Base-by-base conservation (phyloP, 2,797 vertebrate species). In the Pygocentrus nattereri region DNA sequence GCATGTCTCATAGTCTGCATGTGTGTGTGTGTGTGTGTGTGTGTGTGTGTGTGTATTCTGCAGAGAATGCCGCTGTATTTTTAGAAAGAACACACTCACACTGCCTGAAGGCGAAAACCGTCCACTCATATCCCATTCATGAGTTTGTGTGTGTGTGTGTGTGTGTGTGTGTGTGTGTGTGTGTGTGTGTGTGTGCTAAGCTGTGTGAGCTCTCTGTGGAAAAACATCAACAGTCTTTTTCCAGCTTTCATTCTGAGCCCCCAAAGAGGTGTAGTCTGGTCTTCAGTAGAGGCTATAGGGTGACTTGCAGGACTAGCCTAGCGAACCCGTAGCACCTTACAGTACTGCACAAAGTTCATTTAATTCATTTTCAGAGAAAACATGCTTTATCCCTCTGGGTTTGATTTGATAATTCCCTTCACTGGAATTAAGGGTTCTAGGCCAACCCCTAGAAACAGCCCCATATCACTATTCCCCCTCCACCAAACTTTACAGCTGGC, bases 31-130 rank as follows among this genome's bases (percentile, higher is more conserved):
- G 11, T 44, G 41, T 54, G 50, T 54, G 50, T 21, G 50, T 54
- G 54, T 50, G 27, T 30, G 25, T 79, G 81, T 50, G 64, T 52
- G 50, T 81, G n/a, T 15, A 7, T 38, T 74, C 71, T 38, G 61
- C 23, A 78, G 67, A 76, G 72, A 79, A 76, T 41, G 50, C 27
- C 49, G 15, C 56, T 76, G 77, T 79, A 82, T 85, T 79, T 85
- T 85, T 79, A 79, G 80, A 85, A 74, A 49, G 61, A 62, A 56
- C 75, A 74, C 31, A 27, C 54, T 54, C 79, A 58, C 67, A 82
- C 16, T 8, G 58, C 65, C 74, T 50, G 27, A 72, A 76, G 77
- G 56, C 49, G 62, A 74, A 78, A 65, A 73, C 80, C 52, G 72
- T 68, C 77, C 65, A 76, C 74, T 79, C 58, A 74, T 49, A 75